Evolutionary conservation across 2,113 vertebrate genomes (phyloP).

Genomic region (Butorides virescens): DNA sequence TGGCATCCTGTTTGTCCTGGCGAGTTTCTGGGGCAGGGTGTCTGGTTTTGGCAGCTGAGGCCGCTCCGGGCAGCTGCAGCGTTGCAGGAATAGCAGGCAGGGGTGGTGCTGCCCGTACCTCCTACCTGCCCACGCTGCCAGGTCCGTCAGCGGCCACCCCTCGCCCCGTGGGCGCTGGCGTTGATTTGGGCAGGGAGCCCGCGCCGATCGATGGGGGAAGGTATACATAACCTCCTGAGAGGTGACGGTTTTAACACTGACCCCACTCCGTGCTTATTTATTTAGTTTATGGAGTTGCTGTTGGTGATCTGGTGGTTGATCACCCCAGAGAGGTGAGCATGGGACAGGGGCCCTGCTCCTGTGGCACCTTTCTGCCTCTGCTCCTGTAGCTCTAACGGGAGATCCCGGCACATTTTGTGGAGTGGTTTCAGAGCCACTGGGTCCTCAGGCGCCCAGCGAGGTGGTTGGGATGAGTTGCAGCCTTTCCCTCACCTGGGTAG

Average conservation of each 20-base stretch:
- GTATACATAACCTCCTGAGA: background rate
- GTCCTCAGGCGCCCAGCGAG: fast-evolving
- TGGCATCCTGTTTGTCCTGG: background rate
- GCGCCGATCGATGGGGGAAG: fast-evolving
- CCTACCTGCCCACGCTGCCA: background rate
- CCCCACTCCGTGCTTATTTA: fast-evolving
- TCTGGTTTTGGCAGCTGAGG: background rate
- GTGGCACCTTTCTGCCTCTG: fast-evolving
- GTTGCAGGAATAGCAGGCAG: background rate
- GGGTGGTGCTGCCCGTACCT: background rate
- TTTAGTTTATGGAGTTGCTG: fast-evolving
- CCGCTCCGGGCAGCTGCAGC: background rate
- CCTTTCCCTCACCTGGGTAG: background rate
- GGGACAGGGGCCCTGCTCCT: background rate
- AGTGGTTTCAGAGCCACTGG: background rate
- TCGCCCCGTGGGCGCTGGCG: fast-evolving
- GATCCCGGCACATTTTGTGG: fast-evolving
- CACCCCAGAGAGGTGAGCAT: fast-evolving
- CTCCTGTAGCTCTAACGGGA: fast-evolving
- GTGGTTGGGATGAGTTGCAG: fast-evolving
- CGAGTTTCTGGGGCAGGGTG: background rate
- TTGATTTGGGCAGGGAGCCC: background rate
- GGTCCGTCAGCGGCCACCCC: background rate
- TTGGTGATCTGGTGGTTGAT: fast-evolving
- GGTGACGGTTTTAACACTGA: fast-evolving